Evolutionary conservation across 2,888 invertebrate genomes (phyloP), one percentile per base, ranked within the genome.

Genomic region (Drosophila anomalipes): DNA sequence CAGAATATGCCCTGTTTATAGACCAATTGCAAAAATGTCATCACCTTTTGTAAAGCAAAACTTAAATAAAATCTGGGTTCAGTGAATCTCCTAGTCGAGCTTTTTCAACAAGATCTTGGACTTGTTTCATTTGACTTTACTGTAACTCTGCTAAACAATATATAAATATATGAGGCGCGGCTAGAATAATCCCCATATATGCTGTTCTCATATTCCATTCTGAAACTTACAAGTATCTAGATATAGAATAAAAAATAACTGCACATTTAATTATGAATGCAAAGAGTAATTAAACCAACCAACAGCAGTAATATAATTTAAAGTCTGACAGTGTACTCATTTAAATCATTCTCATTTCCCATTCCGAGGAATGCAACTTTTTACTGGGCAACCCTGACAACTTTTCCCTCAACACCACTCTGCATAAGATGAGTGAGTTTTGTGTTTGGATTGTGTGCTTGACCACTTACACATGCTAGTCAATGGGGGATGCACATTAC

Each of bases 401-500:
- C 3, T 19, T 19, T 10, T 26, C 2, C 9, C 28, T 19, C 54
- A 62, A 16, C 52, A 30, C 26, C 9, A 26, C 16, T 47, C 28
- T 57, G 57, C 67, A 49, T 52, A 52, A 56, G 79, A 53, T 49
- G 19, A 52, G 26, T 26, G 49, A 64, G 53, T 58, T 56, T 75
- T 78, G 65, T 44, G 63, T 53, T 32, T 39, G 74, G 52, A 41
- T n/a, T 79, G 26, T 44, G 51, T 51, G 71, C 81, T 83, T 74
- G 79, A 76, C 80, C 85, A 86, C 81, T 89, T 86, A 78, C 86
- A 86, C 89, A 81, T 83, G 84, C 80, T 86, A 81, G 86, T 84
- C 85, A 75, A 79, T 86, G 79, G 90, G 86, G 86, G 86, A 90
- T 89, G 91, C 85, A 91, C 92, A 93, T 93, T 91, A 92, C 89